Evolutionary conservation across 1,140 invertebrate genomes (phyloP).

Genomic region (Papilio xuthus): DNA sequence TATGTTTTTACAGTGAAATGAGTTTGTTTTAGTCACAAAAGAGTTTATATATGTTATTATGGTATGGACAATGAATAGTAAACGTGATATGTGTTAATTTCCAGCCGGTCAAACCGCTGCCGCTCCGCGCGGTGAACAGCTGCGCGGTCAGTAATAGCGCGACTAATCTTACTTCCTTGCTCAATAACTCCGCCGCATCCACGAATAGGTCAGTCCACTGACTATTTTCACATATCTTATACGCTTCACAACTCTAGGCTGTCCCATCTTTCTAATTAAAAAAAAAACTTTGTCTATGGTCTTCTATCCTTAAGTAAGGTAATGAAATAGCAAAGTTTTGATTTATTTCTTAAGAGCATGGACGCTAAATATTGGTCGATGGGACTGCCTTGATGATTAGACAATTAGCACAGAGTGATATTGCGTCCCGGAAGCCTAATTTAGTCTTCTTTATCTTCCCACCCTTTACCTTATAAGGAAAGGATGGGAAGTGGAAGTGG

Average conservation of each 20-base stretch:
- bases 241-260: not conserved
- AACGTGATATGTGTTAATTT: conserved; percentile 44
- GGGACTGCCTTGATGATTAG: too few species aligned
- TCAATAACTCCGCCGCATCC: conserved; percentile 72
- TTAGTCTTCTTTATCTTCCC: too few species aligned
- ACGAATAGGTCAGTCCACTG: conserved; percentile 74
- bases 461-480: too few species aligned
- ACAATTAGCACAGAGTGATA: too few species aligned
- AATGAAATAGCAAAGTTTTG: too few species aligned
- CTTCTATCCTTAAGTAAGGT: too few species aligned
- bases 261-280: too few species aligned
- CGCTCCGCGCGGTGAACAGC: conserved; percentile 68
- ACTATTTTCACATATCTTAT: conserved; percentile 32
- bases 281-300: too few species aligned
- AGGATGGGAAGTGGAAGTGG: too few species aligned
- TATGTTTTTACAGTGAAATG: not conserved
- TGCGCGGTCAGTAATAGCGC: conserved; percentile 66
- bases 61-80: conserved; percentile 21
- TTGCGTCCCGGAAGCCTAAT: too few species aligned
- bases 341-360: too few species aligned
- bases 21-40: not conserved
- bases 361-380: too few species aligned
- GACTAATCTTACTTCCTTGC: conserved; percentile 74
- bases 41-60: not conserved
- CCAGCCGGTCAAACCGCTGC: conserved; percentile 76